phyloP scores from a whole-genome alignment of 1,140 invertebrate species.

The Neomicropteryx cornuta region DNA sequence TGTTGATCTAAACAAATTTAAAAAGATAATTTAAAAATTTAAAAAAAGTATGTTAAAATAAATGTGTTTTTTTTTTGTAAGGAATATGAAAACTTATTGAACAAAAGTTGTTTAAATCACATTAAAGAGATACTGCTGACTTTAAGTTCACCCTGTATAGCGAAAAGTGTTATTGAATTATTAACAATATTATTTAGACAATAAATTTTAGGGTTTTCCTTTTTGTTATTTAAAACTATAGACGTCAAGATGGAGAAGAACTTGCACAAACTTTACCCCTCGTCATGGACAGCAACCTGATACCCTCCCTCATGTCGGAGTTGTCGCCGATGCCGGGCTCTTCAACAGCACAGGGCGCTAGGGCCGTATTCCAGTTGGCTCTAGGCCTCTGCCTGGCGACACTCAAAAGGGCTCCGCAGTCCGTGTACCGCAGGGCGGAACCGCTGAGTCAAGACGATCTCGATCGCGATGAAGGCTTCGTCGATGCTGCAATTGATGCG shows the following conservation, averaged over 20 bases:
- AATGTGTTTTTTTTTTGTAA: too few relatives aligned
- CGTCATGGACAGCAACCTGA: constrained; percentile 53
- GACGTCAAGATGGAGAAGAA: constrained; percentile 51
- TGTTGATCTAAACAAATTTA: too few relatives aligned
- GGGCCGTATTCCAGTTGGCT: constrained; percentile 65
- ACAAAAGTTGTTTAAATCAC: too few relatives aligned
- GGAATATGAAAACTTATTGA: too few relatives aligned
- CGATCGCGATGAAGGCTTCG: constrained; percentile 65
- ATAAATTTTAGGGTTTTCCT: too few relatives aligned
- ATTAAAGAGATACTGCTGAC: too few relatives aligned
- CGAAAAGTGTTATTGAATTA: too few relatives aligned
- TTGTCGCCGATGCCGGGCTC: constrained; percentile 39
- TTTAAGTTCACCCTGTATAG: too few relatives aligned
- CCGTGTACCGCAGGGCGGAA: constrained; percentile 21
- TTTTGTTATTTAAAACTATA: too few relatives aligned
- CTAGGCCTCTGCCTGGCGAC: constrained; percentile 73
- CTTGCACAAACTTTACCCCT: constrained; percentile 61
- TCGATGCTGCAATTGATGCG: constrained; percentile 65
- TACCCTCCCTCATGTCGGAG: constrained; percentile 40
- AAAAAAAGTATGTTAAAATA: too few relatives aligned
- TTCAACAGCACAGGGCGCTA: constrained; percentile 53
- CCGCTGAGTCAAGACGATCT: constrained; percentile 11
- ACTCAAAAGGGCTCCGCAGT: constrained; percentile 47
- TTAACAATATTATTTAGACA: too few relatives aligned
- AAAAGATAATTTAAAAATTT: too few relatives aligned